These are phyloP conservation scores for Procavia capensis DNA, from an alignment of 2,113 vertebrate genomes.

Conservation along the genomic window DNA sequence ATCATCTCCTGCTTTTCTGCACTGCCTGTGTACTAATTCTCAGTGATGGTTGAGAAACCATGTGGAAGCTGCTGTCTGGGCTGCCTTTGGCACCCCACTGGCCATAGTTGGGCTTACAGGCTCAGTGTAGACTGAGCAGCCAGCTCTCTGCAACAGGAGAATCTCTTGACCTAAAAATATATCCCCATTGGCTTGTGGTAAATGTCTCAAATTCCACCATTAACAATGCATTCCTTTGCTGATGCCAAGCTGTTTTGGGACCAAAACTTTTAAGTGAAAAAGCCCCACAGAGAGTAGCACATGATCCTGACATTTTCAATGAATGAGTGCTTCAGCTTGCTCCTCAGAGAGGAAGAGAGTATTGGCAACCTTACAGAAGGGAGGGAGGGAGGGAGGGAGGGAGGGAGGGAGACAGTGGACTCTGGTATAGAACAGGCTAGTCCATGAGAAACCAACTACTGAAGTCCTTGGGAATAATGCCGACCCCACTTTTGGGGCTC, in stretches of 20 bases:
- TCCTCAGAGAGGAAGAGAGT: constrained; percentile 33
- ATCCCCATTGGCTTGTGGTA: constrained; percentile 52
- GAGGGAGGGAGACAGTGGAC: background rate
- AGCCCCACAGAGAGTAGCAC: background rate
- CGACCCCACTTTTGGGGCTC: background rate
- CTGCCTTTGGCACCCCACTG: background rate
- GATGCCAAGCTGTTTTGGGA: constrained; percentile 33
- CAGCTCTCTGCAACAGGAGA: constrained; percentile 66
- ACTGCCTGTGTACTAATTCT: background rate
- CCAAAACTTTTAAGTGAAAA: constrained; percentile 64
- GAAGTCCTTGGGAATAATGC: background rate
- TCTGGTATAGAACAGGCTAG: background rate
- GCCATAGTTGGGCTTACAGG: background rate
- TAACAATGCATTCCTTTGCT: constrained; percentile 71
- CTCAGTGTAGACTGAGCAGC: constrained; percentile 5
- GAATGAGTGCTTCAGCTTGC: constrained; percentile 11
- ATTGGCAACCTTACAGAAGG: background rate
- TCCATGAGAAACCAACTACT: background rate
- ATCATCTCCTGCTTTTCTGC: background rate
- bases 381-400: background rate
- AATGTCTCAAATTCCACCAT: constrained; percentile 75
- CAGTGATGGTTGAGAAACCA: background rate
- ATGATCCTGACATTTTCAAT: constrained; percentile 26
- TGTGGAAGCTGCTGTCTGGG: background rate
- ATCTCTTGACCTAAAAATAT: constrained; percentile 61